Base-by-base conservation (phyloP, 2,888 invertebrate species). In the Villa cingulata region DNA sequence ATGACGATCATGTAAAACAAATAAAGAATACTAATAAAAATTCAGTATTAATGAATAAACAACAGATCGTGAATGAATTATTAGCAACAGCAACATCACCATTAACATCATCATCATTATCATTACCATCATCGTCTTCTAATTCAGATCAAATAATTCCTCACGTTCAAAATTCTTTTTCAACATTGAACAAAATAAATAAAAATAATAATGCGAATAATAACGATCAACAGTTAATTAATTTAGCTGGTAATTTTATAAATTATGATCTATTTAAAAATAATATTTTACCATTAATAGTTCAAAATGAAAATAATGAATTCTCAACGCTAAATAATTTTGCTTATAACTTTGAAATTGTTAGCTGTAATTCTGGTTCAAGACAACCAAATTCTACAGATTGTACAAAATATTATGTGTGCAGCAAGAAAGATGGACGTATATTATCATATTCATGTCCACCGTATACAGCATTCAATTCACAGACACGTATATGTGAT, bases 331-430 rank as follows among this genome's bases (percentile, higher is more conserved):
- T 14, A 16, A 15, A 41, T 16, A 4, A 16, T 17, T 17, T 2
- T 19, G 3, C 29, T 23, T 15, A 27, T 23, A 61, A 64, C 15
- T 55, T 64, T 17, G 68, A 66, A 53, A 57, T 71, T 4, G 60
- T 73, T 37, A 66, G 69, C 7, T 74, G 74, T 48, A 63, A 65
- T 18, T 53, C 63, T 10, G 71, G 70, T 1, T 59, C 71, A 5
- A 64, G 74, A 2, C 64, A 72, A 36, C 64, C 71, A 2, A 74
- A 74, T 55, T 54, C 50, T n/a, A 72, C 72, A 1, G 71, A 73
- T 46, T 74, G 74, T 50, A 66, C 64, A 2, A 71, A 63, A 27
- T 74, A 74, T 51, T 74, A 71, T 52, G 68, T 70, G 1, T 74
- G 74, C 54, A 70, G 71, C 53, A 66, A 67, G 23, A 66, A 64